A percentile compares a stretch with the other conserved stretches of the same genome.
These are phyloP conservation scores for Luidia sarsii DNA, from an alignment of 53 echinoderm and acorn worm genomes.

Conservation along the genomic window DNA sequence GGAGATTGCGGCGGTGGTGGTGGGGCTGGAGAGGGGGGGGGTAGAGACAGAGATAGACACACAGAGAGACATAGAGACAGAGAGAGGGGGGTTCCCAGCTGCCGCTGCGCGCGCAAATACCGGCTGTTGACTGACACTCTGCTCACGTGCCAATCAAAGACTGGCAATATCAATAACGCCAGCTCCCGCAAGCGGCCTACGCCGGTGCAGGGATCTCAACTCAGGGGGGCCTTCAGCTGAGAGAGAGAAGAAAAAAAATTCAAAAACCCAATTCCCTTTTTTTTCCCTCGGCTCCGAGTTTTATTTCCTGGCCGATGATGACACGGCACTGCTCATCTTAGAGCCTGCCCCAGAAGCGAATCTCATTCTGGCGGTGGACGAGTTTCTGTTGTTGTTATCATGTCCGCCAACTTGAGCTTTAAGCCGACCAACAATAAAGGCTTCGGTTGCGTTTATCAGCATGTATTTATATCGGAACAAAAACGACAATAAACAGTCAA, in stretches of 20 bases:
- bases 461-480: conserved; percentile 43
- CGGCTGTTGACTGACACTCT: conserved; percentile 52
- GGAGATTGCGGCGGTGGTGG: no score
- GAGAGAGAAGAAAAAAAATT: neutral
- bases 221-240: no score
- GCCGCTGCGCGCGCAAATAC: conserved; percentile 64
- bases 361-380: no score
- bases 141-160: conserved; percentile 70
- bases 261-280: neutral
- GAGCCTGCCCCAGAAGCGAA: no score
- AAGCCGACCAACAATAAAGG: neutral
- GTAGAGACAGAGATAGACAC: no score
- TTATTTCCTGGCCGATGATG: conserved; percentile 20
- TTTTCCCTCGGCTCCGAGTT: no score
- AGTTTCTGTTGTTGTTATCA: conserved; percentile 3
- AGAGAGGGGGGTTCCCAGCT: conserved; percentile 26
- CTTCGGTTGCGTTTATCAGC: conserved; percentile 27
- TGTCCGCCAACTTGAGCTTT: conserved; percentile 14
- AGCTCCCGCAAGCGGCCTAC: neutral
- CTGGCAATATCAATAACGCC: conserved; percentile 26
- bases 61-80: no score
- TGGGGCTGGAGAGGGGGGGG: no score
- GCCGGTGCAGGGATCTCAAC: neutral
- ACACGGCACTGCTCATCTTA: no score
- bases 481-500: conserved; percentile 52